Conservation (phyloP, 2,888 invertebrate species). For the Pristionchus maxplancki region DNA sequence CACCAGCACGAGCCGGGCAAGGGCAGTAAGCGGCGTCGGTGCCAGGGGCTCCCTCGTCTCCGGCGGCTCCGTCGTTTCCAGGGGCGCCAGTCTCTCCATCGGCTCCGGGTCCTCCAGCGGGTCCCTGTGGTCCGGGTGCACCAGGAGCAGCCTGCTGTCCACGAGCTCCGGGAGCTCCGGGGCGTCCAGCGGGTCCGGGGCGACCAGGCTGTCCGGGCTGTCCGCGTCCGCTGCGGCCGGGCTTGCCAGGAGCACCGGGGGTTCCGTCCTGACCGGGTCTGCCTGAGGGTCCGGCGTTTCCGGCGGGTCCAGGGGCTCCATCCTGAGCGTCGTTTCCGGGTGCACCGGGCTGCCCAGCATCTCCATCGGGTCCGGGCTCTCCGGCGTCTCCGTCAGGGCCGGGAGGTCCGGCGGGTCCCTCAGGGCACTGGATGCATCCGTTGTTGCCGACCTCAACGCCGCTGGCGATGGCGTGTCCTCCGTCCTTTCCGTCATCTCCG, state of each 20-base stretch:
- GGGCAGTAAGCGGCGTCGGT: slow-evolving; percentile 55
- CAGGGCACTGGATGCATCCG: slow-evolving; percentile 52
- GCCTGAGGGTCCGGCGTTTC: slow-evolving; percentile 47
- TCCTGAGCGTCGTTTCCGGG: slow-evolving; percentile 11
- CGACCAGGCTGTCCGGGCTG: slow-evolving; percentile 46
- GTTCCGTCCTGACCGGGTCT: slow-evolving; percentile 59
- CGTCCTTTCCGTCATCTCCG: slow-evolving; percentile 45
- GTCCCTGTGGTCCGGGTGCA: slow-evolving; percentile 33
- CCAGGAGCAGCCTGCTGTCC: slow-evolving; percentile 55
- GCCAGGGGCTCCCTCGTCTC: slow-evolving; percentile 65
- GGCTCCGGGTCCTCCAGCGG: not conserved
- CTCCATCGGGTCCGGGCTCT: slow-evolving; percentile 35
- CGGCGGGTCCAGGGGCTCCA: slow-evolving; percentile 50
- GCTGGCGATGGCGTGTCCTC: slow-evolving; percentile 10
- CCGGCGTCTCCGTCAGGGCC: slow-evolving; percentile 39
- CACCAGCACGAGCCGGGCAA: slow-evolving; percentile 48
- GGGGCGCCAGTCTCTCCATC: slow-evolving; percentile 56
- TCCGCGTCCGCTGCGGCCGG: slow-evolving; percentile 41
- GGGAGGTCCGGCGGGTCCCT: slow-evolving; percentile 47
- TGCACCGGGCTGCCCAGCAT: slow-evolving; percentile 30
- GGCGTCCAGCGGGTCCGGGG: slow-evolving; percentile 46
- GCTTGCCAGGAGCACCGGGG: slow-evolving; percentile 55
- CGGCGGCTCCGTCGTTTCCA: slow-evolving; percentile 60
- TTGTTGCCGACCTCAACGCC: slow-evolving; percentile 17
- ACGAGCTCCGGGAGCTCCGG: slow-evolving; percentile 38